Conservation (phyloP, 1,140 invertebrate species). For the Ceratosolen fusciceps region DNA sequence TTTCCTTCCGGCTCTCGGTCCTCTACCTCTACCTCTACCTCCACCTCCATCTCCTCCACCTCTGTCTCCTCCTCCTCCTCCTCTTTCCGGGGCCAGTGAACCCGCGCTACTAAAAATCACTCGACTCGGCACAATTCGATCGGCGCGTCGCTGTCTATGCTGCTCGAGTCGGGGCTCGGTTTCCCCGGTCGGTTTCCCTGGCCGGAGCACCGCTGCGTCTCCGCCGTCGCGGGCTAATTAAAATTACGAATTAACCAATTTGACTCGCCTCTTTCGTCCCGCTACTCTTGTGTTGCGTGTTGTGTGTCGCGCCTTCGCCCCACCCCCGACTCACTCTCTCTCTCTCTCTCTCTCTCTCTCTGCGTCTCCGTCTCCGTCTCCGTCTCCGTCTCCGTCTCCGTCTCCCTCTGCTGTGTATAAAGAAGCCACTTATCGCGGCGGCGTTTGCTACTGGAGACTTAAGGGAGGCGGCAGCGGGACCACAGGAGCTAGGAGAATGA, state of each 20-base stretch:
- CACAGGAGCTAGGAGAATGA: constrained; percentile 6
- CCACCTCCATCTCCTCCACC: no score
- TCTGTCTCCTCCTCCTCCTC: background rate
- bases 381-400: background rate
- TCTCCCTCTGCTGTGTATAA: constrained; percentile 1
- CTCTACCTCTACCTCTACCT: no score
- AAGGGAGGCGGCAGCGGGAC: background rate
- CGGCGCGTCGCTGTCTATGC: background rate
- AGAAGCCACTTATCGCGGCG: constrained; percentile 22
- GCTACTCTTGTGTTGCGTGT: background rate
- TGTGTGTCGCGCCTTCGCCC: no score
- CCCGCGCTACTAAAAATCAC: constrained; percentile 35
- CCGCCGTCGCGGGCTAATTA: constrained; percentile 25
- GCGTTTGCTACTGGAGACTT: background rate
- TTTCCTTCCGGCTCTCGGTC: constrained; percentile 5
- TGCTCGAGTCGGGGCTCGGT: constrained; percentile 27
- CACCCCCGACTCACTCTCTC: no score
- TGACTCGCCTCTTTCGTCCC: constrained; percentile 1
- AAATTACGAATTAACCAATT: constrained; percentile 37
- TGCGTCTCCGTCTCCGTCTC: background rate
- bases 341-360: no score
- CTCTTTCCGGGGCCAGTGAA: background rate
- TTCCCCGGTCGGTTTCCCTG: background rate
- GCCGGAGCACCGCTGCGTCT: background rate
- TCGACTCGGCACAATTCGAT: constrained; percentile 41